Evolutionary conservation across 2,797 vertebrate species (phyloP).

Genomic region (Coccyzus lansbergi): DNA sequence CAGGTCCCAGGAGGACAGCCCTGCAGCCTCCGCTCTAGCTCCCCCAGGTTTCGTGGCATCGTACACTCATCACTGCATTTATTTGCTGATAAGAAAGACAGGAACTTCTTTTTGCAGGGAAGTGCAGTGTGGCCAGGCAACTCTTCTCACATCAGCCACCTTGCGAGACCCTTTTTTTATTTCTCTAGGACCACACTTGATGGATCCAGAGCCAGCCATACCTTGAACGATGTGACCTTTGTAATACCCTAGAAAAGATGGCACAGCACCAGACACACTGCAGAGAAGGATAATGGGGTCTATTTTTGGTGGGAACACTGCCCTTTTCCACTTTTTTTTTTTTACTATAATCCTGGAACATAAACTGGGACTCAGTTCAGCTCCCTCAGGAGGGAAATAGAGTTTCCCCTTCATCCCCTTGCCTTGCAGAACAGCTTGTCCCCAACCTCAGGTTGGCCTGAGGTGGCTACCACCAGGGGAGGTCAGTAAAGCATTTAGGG

Average conservation of each 20-base stretch:
- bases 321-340: neutral
- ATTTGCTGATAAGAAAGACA: neutral
- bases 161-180: fast-evolving
- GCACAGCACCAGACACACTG: neutral
- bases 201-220: neutral
- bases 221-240: neutral
- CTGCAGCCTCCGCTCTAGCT: neutral
- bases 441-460: neutral
- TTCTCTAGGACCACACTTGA: neutral
- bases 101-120: neutral
- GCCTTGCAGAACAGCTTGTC: neutral
- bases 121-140: neutral
- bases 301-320: neutral
- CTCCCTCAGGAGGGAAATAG: neutral
- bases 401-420: neutral
- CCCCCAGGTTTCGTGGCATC: no score
- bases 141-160: neutral
- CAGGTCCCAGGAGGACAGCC: neutral
- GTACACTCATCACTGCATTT: no score
- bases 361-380: fast-evolving
- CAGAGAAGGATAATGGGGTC: neutral
- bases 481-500: neutral
- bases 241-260: neutral
- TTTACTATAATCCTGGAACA: neutral
- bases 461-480: neutral